Evolutionary conservation across 2,888 invertebrate genomes (phyloP).

Genomic region (Hartigia nigra): DNA sequence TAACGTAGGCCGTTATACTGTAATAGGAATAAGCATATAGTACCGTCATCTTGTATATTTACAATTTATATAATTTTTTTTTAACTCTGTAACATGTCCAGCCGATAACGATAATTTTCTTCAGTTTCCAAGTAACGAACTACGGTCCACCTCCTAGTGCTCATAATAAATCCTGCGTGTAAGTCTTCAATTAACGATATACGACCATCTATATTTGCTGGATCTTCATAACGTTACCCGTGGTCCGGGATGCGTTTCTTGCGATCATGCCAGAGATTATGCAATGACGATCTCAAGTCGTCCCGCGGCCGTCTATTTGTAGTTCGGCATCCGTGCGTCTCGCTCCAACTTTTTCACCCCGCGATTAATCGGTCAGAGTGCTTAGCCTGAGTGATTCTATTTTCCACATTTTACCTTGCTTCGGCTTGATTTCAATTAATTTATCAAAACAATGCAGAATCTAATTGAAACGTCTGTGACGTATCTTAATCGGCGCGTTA

Average conservation of each 20-base stretch:
- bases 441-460: background rate
- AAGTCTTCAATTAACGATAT: background rate
- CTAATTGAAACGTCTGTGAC: background rate
- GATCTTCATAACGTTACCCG: slow-evolving; percentile 38
- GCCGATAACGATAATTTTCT: background rate
- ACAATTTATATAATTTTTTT: background rate
- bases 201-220: slow-evolving; percentile 35
- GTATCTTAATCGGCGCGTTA: background rate
- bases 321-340: background rate
- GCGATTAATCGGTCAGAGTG: background rate
- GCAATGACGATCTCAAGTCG: slow-evolving; percentile 18
- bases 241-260: slow-evolving; percentile 38
- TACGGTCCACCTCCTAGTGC: background rate
- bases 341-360: background rate
- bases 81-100: background rate
- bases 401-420: background rate
- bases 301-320: background rate
- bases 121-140: background rate
- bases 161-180: background rate
- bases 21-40: background rate
- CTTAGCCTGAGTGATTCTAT: background rate
- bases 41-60: background rate
- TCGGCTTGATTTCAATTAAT: no score
- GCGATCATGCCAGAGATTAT: slow-evolving; percentile 32
- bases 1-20: background rate